phyloP scores from a whole-genome alignment of 2,888 invertebrate genomes.

The Euspilapteryx auroguttella region DNA sequence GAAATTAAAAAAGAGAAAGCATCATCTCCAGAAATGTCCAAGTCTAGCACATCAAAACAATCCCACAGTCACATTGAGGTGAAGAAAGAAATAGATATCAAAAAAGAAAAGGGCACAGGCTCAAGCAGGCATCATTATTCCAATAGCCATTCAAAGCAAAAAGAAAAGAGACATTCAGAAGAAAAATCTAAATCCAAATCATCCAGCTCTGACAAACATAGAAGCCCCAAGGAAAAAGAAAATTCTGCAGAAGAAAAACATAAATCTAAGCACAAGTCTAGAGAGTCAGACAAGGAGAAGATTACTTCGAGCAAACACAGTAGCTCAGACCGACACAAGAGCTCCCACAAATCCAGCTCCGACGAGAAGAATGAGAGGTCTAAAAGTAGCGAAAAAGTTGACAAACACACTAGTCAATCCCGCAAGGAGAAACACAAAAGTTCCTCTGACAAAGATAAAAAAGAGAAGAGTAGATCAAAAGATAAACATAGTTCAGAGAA shows the following conservation, averaged over 20 bases:
- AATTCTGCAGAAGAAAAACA: slow-evolving; percentile 20
- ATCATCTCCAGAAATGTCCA: slow-evolving; percentile 11
- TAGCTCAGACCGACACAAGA: slow-evolving; percentile 16
- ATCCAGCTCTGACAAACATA: slow-evolving; percentile 6
- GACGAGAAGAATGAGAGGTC: slow-evolving; percentile 15
- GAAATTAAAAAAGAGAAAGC: slow-evolving; percentile 10
- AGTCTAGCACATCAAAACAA: slow-evolving; percentile 19
- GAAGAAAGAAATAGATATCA: slow-evolving; percentile 17
- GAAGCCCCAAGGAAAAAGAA: slow-evolving; percentile 20
- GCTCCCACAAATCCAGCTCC: background rate
- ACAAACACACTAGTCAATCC: slow-evolving; percentile 4
- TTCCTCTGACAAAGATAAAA: slow-evolving; percentile 7
- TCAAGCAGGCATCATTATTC: slow-evolving; percentile 13
- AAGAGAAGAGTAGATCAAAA: slow-evolving; percentile 20
- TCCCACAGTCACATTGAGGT: slow-evolving; percentile 17
- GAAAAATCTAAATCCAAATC: slow-evolving; percentile 6
- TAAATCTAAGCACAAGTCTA: slow-evolving; percentile 18
- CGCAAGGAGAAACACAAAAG: slow-evolving; percentile 6
- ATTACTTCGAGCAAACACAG: slow-evolving; percentile 12
- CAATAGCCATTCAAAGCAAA: slow-evolving; percentile 17
- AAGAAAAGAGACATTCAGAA: slow-evolving; percentile 9
- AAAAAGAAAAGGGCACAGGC: slow-evolving; percentile 11
- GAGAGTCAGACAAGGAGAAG: slow-evolving; percentile 22
- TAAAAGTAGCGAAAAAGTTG: slow-evolving; percentile 10
- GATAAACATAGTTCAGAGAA: slow-evolving; percentile 36